Conservation (phyloP, 2,888 invertebrate species). For the Perizoma affinitatum region DNA sequence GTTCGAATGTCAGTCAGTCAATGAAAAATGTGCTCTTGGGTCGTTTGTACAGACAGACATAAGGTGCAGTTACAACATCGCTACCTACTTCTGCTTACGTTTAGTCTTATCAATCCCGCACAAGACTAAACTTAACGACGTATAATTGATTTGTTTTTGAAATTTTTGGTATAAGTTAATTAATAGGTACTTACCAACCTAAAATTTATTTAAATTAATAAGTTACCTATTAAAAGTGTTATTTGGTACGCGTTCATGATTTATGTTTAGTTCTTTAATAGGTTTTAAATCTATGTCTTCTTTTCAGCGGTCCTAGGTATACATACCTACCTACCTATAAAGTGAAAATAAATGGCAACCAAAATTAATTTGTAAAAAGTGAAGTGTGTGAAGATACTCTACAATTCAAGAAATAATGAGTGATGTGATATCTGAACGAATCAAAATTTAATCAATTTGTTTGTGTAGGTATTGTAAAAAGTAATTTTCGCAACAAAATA, state of each 20-base stretch:
- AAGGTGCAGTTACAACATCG: slow-evolving; percentile 48
- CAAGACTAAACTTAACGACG: slow-evolving; percentile 47
- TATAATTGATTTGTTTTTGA: slow-evolving; percentile 63
- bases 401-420: too few species aligned
- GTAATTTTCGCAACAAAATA: slow-evolving; percentile 7
- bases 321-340: too few species aligned
- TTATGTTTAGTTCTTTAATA: too few species aligned
- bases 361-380: too few species aligned
- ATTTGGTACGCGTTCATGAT: too few species aligned
- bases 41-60: slow-evolving; percentile 47
- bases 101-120: slow-evolving; percentile 58
- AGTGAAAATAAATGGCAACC: too few species aligned
- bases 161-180: slow-evolving; percentile 43
- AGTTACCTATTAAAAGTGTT: background rate
- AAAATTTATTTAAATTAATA: background rate
- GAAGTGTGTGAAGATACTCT: too few species aligned
- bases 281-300: too few species aligned
- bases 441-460: too few species aligned
- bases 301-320: too few species aligned
- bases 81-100: slow-evolving; percentile 53
- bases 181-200: too few species aligned
- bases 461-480: background rate
- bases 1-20: slow-evolving; percentile 56
- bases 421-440: too few species aligned
- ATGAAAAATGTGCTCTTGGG: slow-evolving; percentile 59